Conservation (phyloP, 2,888 invertebrate species). For the Netelia fuscicornis region DNA sequence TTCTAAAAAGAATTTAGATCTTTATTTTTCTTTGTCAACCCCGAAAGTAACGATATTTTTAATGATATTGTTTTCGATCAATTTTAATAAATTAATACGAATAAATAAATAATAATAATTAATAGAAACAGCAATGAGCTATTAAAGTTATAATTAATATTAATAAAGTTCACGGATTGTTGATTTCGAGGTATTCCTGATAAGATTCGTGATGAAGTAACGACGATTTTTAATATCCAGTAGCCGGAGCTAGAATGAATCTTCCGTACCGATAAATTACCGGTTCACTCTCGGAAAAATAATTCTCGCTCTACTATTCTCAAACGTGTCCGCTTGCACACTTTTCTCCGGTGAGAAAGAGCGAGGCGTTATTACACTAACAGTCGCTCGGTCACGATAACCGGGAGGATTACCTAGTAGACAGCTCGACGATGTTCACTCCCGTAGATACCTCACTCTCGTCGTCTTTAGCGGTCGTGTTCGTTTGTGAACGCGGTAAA, state of each 20-base stretch:
- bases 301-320: constrained; percentile 5
- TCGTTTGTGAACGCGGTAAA: constrained; percentile 78
- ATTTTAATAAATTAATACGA: background rate
- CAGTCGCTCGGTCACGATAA: constrained; percentile 11
- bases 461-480: constrained; percentile 11
- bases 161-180: background rate
- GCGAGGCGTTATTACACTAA: background rate
- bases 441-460: background rate
- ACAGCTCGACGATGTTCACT: background rate
- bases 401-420: background rate
- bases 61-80: background rate
- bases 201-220: background rate
- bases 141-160: background rate
- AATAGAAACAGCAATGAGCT: background rate
- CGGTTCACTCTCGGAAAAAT: background rate
- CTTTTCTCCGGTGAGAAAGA: constrained; percentile 5
- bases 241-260: background rate
- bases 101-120: background rate
- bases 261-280: constrained; percentile 23
- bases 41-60: background rate
- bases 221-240: background rate
- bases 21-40: background rate
- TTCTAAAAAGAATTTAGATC: background rate
- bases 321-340: background rate
- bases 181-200: background rate